phyloP scores from a whole-genome alignment of 1,140 invertebrate genomes.

The Drosophila pseudoananassae region DNA sequence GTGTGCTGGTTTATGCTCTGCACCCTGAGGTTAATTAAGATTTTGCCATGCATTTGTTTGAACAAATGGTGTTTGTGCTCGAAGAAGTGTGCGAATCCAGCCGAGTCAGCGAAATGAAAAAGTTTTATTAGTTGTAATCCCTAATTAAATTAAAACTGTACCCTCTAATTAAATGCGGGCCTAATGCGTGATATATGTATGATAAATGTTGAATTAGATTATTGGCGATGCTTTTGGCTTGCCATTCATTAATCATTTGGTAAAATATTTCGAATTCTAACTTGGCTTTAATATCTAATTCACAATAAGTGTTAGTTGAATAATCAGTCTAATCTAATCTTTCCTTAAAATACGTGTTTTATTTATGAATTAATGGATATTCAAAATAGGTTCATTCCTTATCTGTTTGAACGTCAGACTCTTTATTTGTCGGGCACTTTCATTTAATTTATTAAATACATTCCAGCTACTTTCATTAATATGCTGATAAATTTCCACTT shows the following conservation, averaged over 20 bases:
- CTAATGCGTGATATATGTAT: conserved; percentile 43
- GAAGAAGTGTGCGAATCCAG: conserved; percentile 27
- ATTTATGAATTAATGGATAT: background rate
- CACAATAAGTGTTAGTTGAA: background rate
- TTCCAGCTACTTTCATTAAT: conserved; percentile 15
- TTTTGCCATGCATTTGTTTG: conserved; percentile 78
- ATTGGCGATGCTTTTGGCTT: conserved; percentile 14
- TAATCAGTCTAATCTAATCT: background rate
- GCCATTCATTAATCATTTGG: conserved; percentile 14
- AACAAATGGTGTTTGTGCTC: conserved; percentile 57
- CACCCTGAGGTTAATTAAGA: conserved; percentile 77
- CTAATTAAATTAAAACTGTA: conserved; percentile 70
- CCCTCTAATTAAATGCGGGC: conserved; percentile 63
- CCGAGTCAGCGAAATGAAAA: conserved; percentile 62
- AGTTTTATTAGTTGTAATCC: conserved; percentile 77
- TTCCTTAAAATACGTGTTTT: too few species aligned
- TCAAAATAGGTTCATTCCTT: background rate
- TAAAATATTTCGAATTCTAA: background rate
- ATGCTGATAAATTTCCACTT: conserved; percentile 15
- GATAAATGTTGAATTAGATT: conserved; percentile 45
- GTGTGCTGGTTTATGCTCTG: conserved; percentile 66
- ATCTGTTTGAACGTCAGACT: background rate
- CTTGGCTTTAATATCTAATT: too few species aligned
- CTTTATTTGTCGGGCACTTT: background rate
- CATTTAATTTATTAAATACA: conserved; percentile 30